Evolutionary conservation across 92 coral and sea anemone genomes (phyloP).

Genomic region (Phenganax stokvisi): DNA sequence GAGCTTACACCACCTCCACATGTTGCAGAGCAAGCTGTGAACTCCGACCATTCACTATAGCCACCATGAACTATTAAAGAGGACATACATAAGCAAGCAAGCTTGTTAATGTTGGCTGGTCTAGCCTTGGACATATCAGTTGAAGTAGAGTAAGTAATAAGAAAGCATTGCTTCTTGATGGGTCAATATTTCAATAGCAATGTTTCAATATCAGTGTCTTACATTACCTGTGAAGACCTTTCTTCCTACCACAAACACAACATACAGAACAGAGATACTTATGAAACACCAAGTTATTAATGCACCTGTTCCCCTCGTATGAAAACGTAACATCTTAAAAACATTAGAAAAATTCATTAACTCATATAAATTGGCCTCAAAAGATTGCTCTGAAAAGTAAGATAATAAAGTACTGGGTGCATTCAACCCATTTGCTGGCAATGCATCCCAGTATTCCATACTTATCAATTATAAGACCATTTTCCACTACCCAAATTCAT

Average conservation of each 20-base stretch:
- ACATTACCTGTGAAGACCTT: constrained; percentile 8
- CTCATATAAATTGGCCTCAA: too few relatives aligned
- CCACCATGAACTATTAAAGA: constrained; percentile 25
- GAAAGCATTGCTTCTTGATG: too few relatives aligned
- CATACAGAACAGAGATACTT: constrained; percentile 1
- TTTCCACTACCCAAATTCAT: too few relatives aligned
- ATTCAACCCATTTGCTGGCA: too few relatives aligned
- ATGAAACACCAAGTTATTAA: constrained; percentile 14
- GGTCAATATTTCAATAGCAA: too few relatives aligned
- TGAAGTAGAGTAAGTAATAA: background rate
- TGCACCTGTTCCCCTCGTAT: constrained; percentile 1
- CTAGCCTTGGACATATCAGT: background rate
- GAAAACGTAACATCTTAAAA: background rate
- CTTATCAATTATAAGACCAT: too few relatives aligned
- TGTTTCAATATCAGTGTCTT: too few relatives aligned
- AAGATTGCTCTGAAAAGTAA: too few relatives aligned
- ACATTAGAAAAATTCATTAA: too few relatives aligned
- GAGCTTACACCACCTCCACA: constrained; percentile 26
- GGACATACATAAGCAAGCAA: background rate
- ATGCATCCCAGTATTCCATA: too few relatives aligned
- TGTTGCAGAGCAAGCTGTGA: constrained; percentile 17
- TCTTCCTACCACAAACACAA: background rate
- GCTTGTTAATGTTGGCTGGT: too few relatives aligned
- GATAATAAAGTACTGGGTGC: too few relatives aligned
- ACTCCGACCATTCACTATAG: constrained; percentile 25